Base-by-base conservation (phyloP, 2,888 invertebrate species). In the Chaitophorus viminalis region DNA sequence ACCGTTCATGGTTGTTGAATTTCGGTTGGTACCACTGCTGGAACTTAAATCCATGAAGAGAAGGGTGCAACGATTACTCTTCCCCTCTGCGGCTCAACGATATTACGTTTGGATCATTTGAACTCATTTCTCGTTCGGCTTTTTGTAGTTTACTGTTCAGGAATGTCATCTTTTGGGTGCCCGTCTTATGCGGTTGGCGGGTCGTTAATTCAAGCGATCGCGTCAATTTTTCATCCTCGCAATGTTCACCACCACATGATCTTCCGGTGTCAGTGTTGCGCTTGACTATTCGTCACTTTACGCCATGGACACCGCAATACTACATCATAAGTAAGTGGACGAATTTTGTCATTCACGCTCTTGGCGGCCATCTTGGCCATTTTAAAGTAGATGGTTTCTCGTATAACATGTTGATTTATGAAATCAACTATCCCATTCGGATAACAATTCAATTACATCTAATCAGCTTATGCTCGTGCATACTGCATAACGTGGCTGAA, bases 61-160 rank as follows among this genome's bases (percentile, higher is more conserved):
- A n/a, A n/a, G n/a, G n/a, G n/a, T n/a, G n/a, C n/a, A n/a, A n/a
- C n/a, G n/a, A n/a, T n/a, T n/a, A n/a, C n/a, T n/a, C n/a, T n/a
- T n/a, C n/a, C n/a, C n/a, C n/a, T n/a, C n/a, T n/a, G n/a, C n/a
- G n/a, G n/a, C n/a, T n/a, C n/a, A n/a, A n/a, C n/a, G n/a, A n/a
- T n/a, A n/a, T n/a, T n/a, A n/a, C n/a, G n/a, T n/a, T n/a, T n/a
- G n/a, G n/a, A n/a, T 39, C 8, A 8, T 9, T 39, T 5, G 39
- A 3, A 39, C 3, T 60, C 76, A 39, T 76, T 76, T 14, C 1
- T 17, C 46, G 0, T 76, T 18, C 18, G 17, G 17, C 29, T 46
- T 17, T 46, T 17, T n/a, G 1, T 17, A 2, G n/a, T 17, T 3
- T 0, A 0, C 29, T n/a, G n/a, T n/a, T n/a, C n/a, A n/a, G n/a